A percentile compares a stretch with the other conserved stretches of the same genome.
phyloP scores from a whole-genome alignment of 2,797 vertebrate genomes.

The Lepus townsendii region DNA sequence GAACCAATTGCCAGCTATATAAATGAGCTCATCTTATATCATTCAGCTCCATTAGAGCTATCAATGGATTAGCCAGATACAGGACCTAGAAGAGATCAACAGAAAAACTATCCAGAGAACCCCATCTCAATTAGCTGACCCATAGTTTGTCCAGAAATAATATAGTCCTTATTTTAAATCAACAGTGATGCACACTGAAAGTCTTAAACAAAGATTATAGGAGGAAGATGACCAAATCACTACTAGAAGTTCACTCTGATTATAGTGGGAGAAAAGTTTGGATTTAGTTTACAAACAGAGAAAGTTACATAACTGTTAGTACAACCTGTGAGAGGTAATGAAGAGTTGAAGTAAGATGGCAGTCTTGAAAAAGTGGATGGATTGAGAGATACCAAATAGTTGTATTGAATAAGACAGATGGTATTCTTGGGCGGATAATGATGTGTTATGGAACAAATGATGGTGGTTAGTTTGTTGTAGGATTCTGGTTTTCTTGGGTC shows the following conservation, averaged over 20 bases:
- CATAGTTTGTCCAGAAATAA: not conserved
- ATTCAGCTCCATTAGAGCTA: not conserved
- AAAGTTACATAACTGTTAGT: not conserved
- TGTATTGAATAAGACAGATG: not conserved
- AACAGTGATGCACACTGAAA: not conserved
- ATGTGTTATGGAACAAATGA: not conserved
- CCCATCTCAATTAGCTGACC: not conserved
- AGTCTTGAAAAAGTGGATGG: not conserved
- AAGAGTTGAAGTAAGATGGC: not conserved
- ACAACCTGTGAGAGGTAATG: not conserved
- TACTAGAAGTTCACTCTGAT: not conserved
- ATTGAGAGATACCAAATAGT: not conserved
- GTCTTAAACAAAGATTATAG: not conserved
- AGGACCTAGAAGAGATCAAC: not conserved
- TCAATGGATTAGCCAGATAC: not conserved
- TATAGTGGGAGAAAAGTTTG: not conserved
- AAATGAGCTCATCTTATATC: not conserved
- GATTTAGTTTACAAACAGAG: not conserved
- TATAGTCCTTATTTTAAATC: not conserved
- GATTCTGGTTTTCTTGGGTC: not conserved
- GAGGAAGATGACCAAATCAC: not conserved
- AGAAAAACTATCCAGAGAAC: not conserved
- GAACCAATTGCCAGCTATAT: not conserved
- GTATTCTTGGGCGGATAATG: fast-evolving
- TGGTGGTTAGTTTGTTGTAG: not conserved